These are phyloP conservation scores for Xylocampa areola DNA, from an alignment of 2,888 invertebrate species.

Conservation along the genomic window DNA sequence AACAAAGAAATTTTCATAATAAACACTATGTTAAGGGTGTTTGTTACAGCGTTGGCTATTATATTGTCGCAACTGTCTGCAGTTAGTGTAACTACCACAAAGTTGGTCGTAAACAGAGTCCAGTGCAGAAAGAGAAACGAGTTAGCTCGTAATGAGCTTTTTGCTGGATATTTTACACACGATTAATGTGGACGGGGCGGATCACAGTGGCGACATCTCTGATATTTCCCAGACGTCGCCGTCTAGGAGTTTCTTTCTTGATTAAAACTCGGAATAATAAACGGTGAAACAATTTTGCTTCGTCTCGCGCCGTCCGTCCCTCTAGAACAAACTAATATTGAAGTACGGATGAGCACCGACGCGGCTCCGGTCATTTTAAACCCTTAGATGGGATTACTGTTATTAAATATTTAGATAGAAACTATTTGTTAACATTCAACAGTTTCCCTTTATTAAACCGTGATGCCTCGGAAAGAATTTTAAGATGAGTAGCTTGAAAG, in stretches of 20 bases:
- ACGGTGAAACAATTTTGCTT: constrained; percentile 84
- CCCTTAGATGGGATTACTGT: constrained; percentile 41
- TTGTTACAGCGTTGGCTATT: constrained; percentile 40
- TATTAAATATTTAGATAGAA: constrained; percentile 51
- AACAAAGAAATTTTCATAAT: constrained; percentile 50
- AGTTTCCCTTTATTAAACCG: constrained; percentile 13
- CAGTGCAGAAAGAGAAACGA: constrained; percentile 56
- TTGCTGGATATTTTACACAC: constrained; percentile 75
- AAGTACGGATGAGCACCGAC: constrained; percentile 69
- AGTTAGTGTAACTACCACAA: constrained; percentile 55
- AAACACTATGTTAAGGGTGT: constrained; percentile 43
- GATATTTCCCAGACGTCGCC: constrained; percentile 76
- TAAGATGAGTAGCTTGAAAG: too few species aligned
- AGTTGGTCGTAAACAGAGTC: constrained; percentile 55
- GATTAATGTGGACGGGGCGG: constrained; percentile 73
- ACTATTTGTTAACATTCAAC: constrained; percentile 35
- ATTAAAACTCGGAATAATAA: constrained; percentile 88
- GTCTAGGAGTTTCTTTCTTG: constrained; percentile 77
- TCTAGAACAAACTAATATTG: constrained; percentile 80
- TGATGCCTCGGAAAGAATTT: constrained; percentile 1
- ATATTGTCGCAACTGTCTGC: constrained; percentile 53
- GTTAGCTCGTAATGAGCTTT: constrained; percentile 68
- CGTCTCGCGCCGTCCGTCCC: constrained; percentile 67
- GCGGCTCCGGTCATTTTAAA: constrained; percentile 65
- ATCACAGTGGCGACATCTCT: constrained; percentile 69